phyloP scores from a whole-genome alignment of 2,888 invertebrate genomes.

The Ischnus inquisitorius region DNA sequence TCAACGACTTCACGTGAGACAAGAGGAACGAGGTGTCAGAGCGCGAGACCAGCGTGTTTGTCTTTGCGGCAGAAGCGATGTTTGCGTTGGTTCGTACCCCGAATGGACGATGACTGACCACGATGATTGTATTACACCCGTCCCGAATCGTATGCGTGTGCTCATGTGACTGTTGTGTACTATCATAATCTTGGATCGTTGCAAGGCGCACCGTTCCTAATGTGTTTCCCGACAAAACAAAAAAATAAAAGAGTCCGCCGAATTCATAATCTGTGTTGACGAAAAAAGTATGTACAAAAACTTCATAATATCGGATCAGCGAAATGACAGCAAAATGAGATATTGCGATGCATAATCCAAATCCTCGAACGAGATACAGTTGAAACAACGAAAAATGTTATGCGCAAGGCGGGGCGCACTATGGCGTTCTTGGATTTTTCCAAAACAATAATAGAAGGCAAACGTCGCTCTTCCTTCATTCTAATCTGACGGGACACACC shows the following conservation, averaged over 20 bases:
- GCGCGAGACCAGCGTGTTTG: slow-evolving; percentile 51
- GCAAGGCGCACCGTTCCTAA: too few relatives aligned
- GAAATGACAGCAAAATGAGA: neutral
- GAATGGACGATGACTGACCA: slow-evolving; percentile 62
- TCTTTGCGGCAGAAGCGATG: slow-evolving; percentile 55
- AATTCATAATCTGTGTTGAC: too few relatives aligned
- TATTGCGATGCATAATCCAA: too few relatives aligned
- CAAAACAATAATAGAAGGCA: slow-evolving; percentile 28
- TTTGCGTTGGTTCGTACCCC: slow-evolving; percentile 57
- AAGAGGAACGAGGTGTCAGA: slow-evolving; percentile 8
- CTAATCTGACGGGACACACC: slow-evolving; percentile 45
- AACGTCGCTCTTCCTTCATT: slow-evolving; percentile 27
- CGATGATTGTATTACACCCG: slow-evolving; percentile 61
- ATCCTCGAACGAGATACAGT: neutral
- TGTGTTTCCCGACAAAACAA: too few relatives aligned
- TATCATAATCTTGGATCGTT: slow-evolving; percentile 20
- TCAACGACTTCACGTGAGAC: slow-evolving; percentile 39
- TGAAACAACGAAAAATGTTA: neutral
- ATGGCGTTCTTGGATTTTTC: slow-evolving; percentile 1
- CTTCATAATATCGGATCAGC: slow-evolving; percentile 23
- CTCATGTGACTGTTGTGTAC: slow-evolving; percentile 11
- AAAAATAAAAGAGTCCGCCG: too few relatives aligned
- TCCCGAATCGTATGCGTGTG: slow-evolving; percentile 30
- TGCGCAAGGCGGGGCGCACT: neutral
- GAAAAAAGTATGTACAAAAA: too few relatives aligned